phyloP scores from a whole-genome alignment of 2,888 invertebrate genomes.

The Pherbina coryleti region DNA sequence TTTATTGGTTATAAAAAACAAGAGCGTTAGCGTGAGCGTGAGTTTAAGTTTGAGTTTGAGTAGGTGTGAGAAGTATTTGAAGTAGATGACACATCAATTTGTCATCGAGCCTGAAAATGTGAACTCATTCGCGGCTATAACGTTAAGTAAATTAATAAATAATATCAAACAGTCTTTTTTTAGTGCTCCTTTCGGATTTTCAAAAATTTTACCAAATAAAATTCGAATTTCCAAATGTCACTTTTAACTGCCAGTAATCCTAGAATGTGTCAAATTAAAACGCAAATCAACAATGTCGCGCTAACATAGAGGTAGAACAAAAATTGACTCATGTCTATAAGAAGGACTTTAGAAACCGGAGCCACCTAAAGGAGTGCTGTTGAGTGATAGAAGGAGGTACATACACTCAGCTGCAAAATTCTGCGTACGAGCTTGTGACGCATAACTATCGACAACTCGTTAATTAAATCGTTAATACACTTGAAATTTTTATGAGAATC shows the following conservation, averaged over 20 bases:
- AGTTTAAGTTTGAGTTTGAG: no score
- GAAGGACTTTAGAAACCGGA: constrained; percentile 27
- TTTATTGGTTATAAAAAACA: no score
- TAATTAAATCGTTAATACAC: no score
- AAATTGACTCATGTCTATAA: constrained; percentile 49
- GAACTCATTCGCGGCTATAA: not conserved
- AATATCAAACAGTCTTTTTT: not conserved
- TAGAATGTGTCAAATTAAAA: not conserved
- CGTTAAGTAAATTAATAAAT: no score
- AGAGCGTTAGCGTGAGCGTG: no score
- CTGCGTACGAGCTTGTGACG: no score
- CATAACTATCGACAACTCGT: no score
- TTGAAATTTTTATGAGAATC: no score
- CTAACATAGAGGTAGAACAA: constrained; percentile 16
- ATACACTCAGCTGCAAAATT: no score
- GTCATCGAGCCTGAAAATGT: not conserved
- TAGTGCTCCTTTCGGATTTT: no score
- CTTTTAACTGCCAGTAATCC: not conserved
- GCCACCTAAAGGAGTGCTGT: not conserved
- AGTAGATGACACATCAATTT: not conserved
- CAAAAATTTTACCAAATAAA: not conserved
- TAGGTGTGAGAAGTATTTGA: no score
- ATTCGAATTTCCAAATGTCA: not conserved
- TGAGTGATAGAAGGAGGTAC: not conserved
- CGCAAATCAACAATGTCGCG: not conserved